phyloP scores from a whole-genome alignment of 35 echinoderm and acorn worm species.

The Ophioderma brevispina region DNA sequence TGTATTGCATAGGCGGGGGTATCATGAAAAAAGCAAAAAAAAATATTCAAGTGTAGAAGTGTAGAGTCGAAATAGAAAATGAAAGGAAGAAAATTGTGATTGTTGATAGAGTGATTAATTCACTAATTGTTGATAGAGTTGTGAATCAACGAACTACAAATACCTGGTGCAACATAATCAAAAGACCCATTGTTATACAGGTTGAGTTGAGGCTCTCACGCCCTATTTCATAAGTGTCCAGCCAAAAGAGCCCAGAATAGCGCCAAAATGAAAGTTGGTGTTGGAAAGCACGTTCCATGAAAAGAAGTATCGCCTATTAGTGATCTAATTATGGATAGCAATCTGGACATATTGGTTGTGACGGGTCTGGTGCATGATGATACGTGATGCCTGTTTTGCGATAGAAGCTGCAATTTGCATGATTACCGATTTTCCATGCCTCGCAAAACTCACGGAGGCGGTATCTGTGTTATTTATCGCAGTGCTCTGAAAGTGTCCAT shows the following conservation, averaged over 20 bases:
- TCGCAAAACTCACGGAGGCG: slow-evolving; percentile 20
- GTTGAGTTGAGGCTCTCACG: neutral
- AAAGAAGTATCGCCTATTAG: slow-evolving; percentile 20
- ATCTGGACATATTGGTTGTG: slow-evolving; percentile 20
- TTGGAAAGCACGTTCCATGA: slow-evolving; percentile 53
- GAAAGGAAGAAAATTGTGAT: no score
- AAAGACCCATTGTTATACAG: neutral
- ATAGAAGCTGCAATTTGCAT: slow-evolving; percentile 35
- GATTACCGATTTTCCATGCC: slow-evolving; percentile 3
- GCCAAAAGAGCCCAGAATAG: neutral
- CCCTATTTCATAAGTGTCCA: neutral
- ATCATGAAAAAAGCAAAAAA: no score
- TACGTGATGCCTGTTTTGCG: slow-evolving; percentile 27
- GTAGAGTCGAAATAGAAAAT: no score
- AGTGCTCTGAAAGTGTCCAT: neutral
- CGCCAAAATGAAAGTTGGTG: neutral
- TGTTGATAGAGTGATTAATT: no score
- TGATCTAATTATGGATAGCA: slow-evolving; percentile 45
- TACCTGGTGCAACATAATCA: neutral
- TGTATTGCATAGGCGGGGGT: no score
- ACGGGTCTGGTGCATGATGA: slow-evolving; percentile 40
- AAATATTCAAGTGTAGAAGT: no score
- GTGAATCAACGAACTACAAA: no score
- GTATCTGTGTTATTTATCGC: slow-evolving; percentile 20
- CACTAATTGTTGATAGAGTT: no score